Percentiles rank a stretch among this genome's conserved stretches.
phyloP scores from a whole-genome alignment of 2,113 vertebrate genomes.

The Tichodroma muraria region DNA sequence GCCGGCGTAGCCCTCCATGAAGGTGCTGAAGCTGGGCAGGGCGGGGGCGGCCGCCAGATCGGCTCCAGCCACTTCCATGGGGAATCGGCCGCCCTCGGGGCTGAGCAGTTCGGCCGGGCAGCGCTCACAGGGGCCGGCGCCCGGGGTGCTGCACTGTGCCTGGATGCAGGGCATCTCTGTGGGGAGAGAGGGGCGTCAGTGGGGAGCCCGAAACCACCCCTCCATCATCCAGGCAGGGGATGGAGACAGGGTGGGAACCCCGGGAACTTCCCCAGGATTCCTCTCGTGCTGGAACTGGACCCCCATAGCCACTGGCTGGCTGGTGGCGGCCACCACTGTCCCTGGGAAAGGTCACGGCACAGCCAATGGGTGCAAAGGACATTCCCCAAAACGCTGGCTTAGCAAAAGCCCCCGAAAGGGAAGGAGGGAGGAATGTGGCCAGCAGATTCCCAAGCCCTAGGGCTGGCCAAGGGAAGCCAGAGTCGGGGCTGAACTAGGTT shows the following conservation, averaged over 20 bases:
- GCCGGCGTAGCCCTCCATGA: constrained; percentile 80
- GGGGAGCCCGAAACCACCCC: fast-evolving
- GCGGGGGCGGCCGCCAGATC: constrained; percentile 70
- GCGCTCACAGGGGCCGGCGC: constrained; percentile 73
- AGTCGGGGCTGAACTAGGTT: background rate
- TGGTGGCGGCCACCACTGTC: background rate
- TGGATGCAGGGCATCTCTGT: constrained; percentile 94
- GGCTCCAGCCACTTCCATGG: constrained; percentile 78
- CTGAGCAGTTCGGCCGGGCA: constrained; percentile 77
- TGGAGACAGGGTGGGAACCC: fast-evolving
- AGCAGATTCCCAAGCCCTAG: background rate
- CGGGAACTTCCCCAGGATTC: background rate
- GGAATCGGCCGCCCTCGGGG: constrained; percentile 78
- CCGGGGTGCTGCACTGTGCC: constrained; percentile 81
- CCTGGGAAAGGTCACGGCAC: background rate
- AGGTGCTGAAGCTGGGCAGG: constrained; percentile 85
- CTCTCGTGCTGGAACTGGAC: fast-evolving
- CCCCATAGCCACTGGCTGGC: fast-evolving
- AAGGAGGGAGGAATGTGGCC: constrained; percentile 28
- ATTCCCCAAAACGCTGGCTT: constrained; percentile 42
- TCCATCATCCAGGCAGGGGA: fast-evolving
- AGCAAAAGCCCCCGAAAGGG: constrained; percentile 15
- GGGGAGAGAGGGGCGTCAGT: background rate
- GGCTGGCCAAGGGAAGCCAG: background rate
- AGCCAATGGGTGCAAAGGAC: constrained; percentile 39